Evolutionary conservation across 1,140 invertebrate genomes (phyloP).

Genomic region (Diorhabda elongata): DNA sequence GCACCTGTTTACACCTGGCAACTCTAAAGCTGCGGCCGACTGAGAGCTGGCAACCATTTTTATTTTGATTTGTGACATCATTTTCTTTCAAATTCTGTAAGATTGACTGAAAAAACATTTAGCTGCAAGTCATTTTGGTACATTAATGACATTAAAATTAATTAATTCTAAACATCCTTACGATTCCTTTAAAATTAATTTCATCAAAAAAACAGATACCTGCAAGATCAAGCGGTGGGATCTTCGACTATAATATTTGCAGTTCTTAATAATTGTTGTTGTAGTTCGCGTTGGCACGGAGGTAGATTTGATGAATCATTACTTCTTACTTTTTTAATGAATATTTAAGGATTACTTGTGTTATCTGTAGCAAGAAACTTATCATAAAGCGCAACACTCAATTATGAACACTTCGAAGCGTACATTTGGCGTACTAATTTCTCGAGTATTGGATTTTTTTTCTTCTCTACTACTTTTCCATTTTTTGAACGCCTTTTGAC

Average conservation of each 20-base stretch:
- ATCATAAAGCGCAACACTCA: constrained; percentile 31
- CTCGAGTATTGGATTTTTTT: constrained; percentile 24
- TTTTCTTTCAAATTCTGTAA: too few species aligned
- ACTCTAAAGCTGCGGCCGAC: too few species aligned
- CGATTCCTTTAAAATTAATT: too few species aligned
- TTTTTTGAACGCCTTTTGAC: constrained; percentile 21
- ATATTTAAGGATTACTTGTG: constrained; percentile 26
- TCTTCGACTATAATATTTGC: constrained; percentile 1
- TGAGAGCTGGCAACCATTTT: too few species aligned
- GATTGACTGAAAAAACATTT: too few species aligned
- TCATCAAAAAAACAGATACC: too few species aligned
- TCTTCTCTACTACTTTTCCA: constrained; percentile 17
- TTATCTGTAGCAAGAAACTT: constrained; percentile 34
- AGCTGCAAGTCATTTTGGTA: too few species aligned
- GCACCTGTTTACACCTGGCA: too few species aligned
- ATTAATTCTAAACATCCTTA: too few species aligned
- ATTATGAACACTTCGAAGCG: constrained; percentile 45
- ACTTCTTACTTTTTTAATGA: constrained; percentile 35
- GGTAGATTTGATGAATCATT: constrained; percentile 36
- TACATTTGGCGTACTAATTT: constrained; percentile 44
- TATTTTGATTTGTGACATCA: too few species aligned
- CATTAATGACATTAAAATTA: too few species aligned
- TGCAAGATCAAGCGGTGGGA: too few species aligned
- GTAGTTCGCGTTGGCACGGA: constrained; percentile 31
- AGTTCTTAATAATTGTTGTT: constrained; percentile 31